Conservation (phyloP, 2,113 vertebrate species). For the Hystrix brachyura region DNA sequence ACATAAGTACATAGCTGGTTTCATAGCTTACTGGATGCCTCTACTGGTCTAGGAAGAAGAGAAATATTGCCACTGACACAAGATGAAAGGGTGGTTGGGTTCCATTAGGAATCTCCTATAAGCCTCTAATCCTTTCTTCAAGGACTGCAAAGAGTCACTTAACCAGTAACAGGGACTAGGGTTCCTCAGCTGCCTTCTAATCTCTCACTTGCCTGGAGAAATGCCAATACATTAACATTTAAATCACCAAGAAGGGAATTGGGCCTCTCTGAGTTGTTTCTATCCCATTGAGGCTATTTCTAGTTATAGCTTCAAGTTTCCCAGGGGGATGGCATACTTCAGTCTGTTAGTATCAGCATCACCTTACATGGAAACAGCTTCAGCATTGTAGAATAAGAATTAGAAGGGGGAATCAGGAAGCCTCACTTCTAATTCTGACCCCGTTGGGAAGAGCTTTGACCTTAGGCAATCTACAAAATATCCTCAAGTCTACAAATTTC, state of each 20-base stretch:
- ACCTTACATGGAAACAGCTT: constrained; percentile 62
- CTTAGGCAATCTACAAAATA: constrained; percentile 1
- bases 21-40: background rate
- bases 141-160: constrained; percentile 61
- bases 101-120: constrained; percentile 20
- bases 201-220: constrained; percentile 64
- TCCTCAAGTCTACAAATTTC: background rate
- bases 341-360: constrained; percentile 61
- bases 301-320: constrained; percentile 68
- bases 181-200: background rate
- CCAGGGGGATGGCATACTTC: constrained; percentile 63
- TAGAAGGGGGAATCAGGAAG: constrained; percentile 46
- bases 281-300: constrained; percentile 68
- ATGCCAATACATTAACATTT: constrained; percentile 76
- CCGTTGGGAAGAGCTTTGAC: constrained; percentile 43
- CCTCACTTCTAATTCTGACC: constrained; percentile 54
- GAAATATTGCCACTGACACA: constrained; percentile 50
- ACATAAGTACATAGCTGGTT: background rate
- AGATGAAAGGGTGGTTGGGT: constrained; percentile 53
- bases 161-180: constrained; percentile 10
- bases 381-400: constrained; percentile 62
- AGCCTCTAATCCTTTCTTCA: constrained; percentile 59
- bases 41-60: constrained; percentile 30
- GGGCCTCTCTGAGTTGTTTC: constrained; percentile 58
- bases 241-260: constrained; percentile 73